Evolutionary conservation across 1,140 invertebrate genomes (phyloP), one percentile per base, ranked within the genome.

Genomic region (Drosophila quadrilineata): DNA sequence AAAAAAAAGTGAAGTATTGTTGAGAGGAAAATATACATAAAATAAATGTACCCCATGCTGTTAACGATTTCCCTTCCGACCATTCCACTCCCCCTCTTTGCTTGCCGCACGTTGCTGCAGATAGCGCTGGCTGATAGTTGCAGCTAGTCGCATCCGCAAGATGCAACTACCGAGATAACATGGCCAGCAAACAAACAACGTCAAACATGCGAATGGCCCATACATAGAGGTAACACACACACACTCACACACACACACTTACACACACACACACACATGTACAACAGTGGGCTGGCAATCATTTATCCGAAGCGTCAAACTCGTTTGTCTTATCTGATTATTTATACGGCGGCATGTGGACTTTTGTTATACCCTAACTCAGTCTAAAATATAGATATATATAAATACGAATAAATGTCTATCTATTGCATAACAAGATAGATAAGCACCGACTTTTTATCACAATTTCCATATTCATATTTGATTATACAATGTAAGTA

Each of bases 281-380:
- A 45, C 35, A 54, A 38, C 26, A 35, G 17, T 16, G 50, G 40
- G 41, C 77, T 63, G 69, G 62, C 79, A 79, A 85, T 85, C 74
- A 85, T 86, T 85, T 85, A 85, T 85, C 75, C 86, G 80, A 85
- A 85, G 79, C 80, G 79, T 85, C 79, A 85, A 85, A 85, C 79
- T 85, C 80, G 79, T 86, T 85, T 86, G 71, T 85, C 67, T 79
- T 85, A 85, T 85, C 80, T 80, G 80, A 85, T 85, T 80, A 72
- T 86, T 75, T 86, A 69, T 68, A 75, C n/a, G n/a, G n/a, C n/a
- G n/a, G n/a, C n/a, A n/a, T 66, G 75, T 60, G 68, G 62, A 79
- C 67, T 52, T 67, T 54, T 53, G n/a, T n/a, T 46, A 45, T 66
- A 66, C 63, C 19, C 63, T 66, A 26, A 16, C 19, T 12, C 3